A percentile compares a stretch with the other conserved stretches of the same genome.
Conservation (phyloP, 2,888 invertebrate species). For the Lasioglossum zephyrum region DNA sequence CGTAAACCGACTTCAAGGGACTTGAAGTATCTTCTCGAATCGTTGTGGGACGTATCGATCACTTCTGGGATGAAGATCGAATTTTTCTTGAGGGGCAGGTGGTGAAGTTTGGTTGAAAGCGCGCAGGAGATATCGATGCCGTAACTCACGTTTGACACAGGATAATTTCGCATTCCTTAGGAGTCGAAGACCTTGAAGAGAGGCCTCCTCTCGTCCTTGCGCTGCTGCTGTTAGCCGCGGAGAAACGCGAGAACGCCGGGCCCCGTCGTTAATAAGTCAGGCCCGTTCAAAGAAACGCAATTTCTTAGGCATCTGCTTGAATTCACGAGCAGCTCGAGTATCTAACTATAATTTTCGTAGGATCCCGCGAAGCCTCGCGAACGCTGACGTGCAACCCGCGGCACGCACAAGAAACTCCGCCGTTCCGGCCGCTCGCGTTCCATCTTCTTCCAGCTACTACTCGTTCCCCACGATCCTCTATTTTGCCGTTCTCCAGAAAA, state of each 20-base stretch:
- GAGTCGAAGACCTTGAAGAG: conserved; percentile 37
- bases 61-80: neutral
- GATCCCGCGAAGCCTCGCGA: conserved; percentile 3
- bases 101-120: neutral
- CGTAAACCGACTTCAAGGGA: no score
- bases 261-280: conserved; percentile 36
- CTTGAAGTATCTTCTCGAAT: neutral
- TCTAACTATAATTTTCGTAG: conserved; percentile 28
- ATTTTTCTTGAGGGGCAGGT: neutral
- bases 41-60: neutral
- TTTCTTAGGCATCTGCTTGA: conserved; percentile 31
- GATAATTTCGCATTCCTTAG: conserved; percentile 33
- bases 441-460: neutral
- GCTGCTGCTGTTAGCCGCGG: neutral
- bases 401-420: conserved; percentile 20
- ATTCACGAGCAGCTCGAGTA: conserved; percentile 31
- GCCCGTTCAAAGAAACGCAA: conserved; percentile 32
- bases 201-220: conserved; percentile 12
- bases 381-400: conserved; percentile 1
- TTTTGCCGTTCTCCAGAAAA: neutral
- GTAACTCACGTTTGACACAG: conserved; percentile 12
- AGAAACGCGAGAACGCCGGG: neutral
- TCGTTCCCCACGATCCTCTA: neutral
- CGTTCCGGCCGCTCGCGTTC: neutral
- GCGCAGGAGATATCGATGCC: neutral